phyloP scores from a whole-genome alignment of 2,113 vertebrate species.

The Sylvia atricapilla region DNA sequence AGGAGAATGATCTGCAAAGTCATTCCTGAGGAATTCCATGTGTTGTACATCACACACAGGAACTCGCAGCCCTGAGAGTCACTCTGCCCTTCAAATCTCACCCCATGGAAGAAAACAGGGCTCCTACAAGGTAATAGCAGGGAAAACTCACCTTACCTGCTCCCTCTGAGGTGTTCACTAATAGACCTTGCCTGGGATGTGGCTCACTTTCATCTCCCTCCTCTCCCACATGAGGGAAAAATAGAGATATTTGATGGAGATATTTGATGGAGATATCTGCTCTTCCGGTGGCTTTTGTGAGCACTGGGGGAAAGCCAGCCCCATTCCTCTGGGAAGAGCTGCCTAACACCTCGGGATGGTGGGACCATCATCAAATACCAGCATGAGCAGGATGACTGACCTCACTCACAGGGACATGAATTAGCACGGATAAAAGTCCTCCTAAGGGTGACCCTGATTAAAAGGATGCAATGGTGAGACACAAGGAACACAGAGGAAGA shows the following conservation, averaged over 20 bases:
- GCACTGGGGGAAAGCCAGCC: not conserved
- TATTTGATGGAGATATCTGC: not conserved
- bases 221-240: not conserved
- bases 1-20: not conserved
- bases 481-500: not conserved
- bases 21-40: not conserved
- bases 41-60: rapidly evolving
- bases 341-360: rapidly evolving
- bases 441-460: not conserved
- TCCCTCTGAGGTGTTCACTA: rapidly evolving
- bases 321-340: not conserved
- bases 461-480: not conserved
- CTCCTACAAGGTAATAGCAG: not conserved
- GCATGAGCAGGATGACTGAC: rapidly evolving
- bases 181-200: not conserved
- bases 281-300: not conserved
- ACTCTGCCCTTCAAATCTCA: not conserved
- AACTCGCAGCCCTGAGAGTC: not conserved
- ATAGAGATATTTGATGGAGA: not conserved
- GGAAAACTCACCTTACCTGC: not conserved
- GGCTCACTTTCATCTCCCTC: not conserved
- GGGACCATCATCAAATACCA: not conserved
- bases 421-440: not conserved
- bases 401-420: rapidly evolving
- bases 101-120: not conserved